These are phyloP conservation scores for Vidua macroura DNA, from an alignment of 2,113 vertebrate species.

Conservation along the genomic window DNA sequence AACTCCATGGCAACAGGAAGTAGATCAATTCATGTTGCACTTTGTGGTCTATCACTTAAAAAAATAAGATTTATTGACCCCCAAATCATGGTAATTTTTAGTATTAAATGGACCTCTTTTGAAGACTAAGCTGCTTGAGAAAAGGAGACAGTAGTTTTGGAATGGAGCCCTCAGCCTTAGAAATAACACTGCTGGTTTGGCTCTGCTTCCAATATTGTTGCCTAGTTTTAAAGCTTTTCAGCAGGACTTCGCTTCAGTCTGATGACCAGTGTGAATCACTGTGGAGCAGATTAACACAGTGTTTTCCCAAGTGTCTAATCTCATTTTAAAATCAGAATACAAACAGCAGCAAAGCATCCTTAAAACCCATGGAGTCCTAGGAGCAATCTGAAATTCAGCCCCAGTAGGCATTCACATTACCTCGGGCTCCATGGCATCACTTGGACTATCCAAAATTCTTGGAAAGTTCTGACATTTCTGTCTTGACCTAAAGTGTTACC, in stretches of 20 bases:
- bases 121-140: conserved; percentile 43
- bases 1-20: not conserved
- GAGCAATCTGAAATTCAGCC: not conserved
- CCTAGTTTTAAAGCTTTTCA: conserved; percentile 57
- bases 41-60: conserved; percentile 63
- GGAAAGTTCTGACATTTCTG: not conserved
- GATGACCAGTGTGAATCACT: conserved; percentile 39
- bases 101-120: conserved; percentile 6
- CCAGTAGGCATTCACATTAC: not conserved
- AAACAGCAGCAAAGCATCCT: conserved; percentile 46
- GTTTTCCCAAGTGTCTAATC: conserved; percentile 54
- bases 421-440: not conserved
- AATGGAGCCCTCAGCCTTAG: not conserved
- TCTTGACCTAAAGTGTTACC: conserved; percentile 19
- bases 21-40: conserved; percentile 24
- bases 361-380: not conserved
- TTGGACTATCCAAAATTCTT: conserved; percentile 13
- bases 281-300: conserved; percentile 22
- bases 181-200: conserved; percentile 38
- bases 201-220: conserved; percentile 28
- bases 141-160: conserved; percentile 46
- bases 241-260: conserved; percentile 11
- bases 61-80: conserved; percentile 26
- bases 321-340: conserved; percentile 23
- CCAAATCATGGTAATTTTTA: conserved; percentile 19